Conservation (phyloP, 2,888 invertebrate genomes). For the Cephus rjabovi region DNA sequence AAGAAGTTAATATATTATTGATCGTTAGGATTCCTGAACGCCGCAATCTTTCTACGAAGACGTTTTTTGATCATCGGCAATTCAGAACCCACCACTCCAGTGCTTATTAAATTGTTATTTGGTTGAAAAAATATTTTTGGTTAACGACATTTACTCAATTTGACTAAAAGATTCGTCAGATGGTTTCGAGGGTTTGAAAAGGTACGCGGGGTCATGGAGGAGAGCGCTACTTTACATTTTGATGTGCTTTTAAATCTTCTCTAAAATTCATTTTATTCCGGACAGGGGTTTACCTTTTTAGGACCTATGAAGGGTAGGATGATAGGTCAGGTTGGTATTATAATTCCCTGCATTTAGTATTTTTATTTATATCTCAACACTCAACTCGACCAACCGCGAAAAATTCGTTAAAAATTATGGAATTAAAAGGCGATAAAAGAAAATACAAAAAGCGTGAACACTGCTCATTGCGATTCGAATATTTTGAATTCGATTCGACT, state of each 20-base stretch:
- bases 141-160: too few relatives aligned
- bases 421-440: too few relatives aligned
- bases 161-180: neutral
- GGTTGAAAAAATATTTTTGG: conserved; percentile 5
- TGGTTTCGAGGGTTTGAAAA: neutral
- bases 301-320: neutral
- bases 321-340: neutral
- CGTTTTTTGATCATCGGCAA: neutral
- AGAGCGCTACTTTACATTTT: conserved; percentile 34
- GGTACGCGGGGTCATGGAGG: conserved; percentile 4
- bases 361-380: neutral
- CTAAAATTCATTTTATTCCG: conserved; percentile 27
- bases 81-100: conserved; percentile 1
- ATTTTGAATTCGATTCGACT: too few relatives aligned
- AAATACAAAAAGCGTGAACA: too few relatives aligned
- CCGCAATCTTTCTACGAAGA: too few relatives aligned
- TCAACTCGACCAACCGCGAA: too few relatives aligned
- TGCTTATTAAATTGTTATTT: conserved; percentile 15
- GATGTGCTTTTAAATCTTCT: conserved; percentile 37
- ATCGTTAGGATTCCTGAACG: too few relatives aligned
- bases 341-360: neutral
- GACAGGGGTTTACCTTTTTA: neutral
- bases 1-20: too few relatives aligned
- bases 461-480: too few relatives aligned
- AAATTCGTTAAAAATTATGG: too few relatives aligned